phyloP scores from a whole-genome alignment of 2,797 vertebrate genomes.

The Pempheris klunzingeri region DNA sequence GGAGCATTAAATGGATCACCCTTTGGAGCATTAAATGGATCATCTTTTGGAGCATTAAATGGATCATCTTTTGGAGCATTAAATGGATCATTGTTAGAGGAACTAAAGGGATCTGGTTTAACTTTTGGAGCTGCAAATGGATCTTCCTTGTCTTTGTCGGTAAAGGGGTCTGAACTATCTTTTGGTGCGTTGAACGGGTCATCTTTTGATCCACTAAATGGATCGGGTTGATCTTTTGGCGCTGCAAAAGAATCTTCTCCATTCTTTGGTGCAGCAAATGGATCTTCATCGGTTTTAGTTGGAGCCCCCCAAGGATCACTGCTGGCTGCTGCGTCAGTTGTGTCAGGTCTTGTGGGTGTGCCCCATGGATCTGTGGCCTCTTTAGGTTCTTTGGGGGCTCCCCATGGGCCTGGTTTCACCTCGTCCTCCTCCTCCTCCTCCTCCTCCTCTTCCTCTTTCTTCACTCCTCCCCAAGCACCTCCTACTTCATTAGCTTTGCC shows the following conservation, averaged over 20 bases:
- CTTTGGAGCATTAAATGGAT: constrained; percentile 40
- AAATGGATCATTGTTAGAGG: constrained; percentile 59
- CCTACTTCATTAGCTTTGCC: constrained; percentile 28
- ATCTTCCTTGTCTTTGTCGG: constrained; percentile 44
- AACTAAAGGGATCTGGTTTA: constrained; percentile 62
- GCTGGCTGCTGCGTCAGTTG: constrained; percentile 34
- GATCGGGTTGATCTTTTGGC: constrained; percentile 30
- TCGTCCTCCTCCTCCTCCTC: constrained; percentile 46
- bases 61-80: constrained; percentile 50
- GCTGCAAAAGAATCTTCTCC: constrained; percentile 50
- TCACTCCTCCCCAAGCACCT: constrained; percentile 55
- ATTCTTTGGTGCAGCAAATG: constrained; percentile 42
- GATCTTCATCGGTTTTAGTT: constrained; percentile 46
- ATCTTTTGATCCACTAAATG: constrained; percentile 51
- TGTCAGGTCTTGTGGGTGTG: constrained; percentile 56
- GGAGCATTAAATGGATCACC: constrained; percentile 30
- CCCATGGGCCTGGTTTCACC: constrained; percentile 61
- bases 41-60: constrained; percentile 12
- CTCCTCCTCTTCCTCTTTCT: constrained; percentile 43
- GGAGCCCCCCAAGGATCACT: constrained; percentile 73
- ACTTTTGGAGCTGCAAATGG: constrained; percentile 58
- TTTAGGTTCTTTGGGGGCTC: constrained; percentile 55
- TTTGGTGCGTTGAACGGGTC: constrained; percentile 58
- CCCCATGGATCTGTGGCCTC: constrained; percentile 84
- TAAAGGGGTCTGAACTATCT: constrained; percentile 56